Evolutionary conservation across 2,113 vertebrate species (phyloP).

Genomic region (Haemorhous mexicanus): DNA sequence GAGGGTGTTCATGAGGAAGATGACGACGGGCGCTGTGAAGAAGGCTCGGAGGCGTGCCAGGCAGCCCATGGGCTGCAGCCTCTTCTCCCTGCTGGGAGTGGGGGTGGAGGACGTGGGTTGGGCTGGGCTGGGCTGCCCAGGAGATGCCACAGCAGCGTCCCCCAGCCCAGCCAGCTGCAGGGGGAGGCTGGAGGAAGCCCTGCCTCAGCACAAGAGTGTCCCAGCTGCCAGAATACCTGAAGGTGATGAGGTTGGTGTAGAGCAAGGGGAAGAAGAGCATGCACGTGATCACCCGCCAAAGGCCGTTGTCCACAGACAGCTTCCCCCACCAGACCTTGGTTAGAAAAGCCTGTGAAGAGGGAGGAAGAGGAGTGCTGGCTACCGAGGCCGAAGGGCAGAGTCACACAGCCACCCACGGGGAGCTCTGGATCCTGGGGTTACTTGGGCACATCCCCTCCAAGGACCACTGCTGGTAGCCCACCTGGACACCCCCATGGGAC

Average conservation of each 20-base stretch:
- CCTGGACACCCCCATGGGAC: constrained; percentile 92
- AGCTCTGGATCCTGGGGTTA: neutral
- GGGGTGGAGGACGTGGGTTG: neutral
- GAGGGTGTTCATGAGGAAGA: constrained; percentile 90
- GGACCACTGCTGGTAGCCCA: constrained; percentile 27
- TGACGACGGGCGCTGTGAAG: constrained; percentile 81
- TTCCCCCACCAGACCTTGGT: constrained; percentile 97
- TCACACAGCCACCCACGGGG: accelerated
- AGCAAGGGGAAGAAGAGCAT: constrained; percentile 87
- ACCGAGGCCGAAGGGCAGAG: neutral
- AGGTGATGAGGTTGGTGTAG: constrained; percentile 83
- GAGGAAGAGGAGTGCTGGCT: neutral
- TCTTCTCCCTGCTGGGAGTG: constrained; percentile 35
- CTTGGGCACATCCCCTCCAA: neutral
- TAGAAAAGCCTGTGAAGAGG: constrained; percentile 81
- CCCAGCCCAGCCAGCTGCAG: neutral
- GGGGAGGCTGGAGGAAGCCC: neutral
- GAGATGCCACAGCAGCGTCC: accelerated
- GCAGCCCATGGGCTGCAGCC: constrained; percentile 45
- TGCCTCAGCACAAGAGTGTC: accelerated
- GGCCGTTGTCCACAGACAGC: constrained; percentile 83
- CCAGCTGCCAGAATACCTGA: constrained; percentile 74
- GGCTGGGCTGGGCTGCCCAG: neutral
- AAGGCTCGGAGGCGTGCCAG: constrained; percentile 72
- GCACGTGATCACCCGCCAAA: constrained; percentile 83